Conservation (phyloP, 2,113 vertebrate species). For the Syrmaticus mikado region DNA sequence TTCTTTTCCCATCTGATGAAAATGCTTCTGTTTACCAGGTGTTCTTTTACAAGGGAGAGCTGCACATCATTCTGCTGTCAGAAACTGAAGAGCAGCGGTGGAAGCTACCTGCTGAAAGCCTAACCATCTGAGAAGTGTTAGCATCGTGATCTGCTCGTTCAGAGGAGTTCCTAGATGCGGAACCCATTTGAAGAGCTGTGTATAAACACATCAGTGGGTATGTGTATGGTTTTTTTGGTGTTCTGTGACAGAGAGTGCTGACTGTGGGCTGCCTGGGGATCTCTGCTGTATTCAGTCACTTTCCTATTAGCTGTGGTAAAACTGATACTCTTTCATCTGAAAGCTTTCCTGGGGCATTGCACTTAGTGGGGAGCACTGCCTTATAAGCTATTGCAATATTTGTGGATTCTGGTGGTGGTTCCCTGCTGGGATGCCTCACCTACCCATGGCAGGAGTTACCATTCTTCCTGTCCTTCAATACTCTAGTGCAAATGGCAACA, state of each 20-base stretch:
- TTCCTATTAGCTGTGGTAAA: neutral
- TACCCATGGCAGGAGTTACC: too few species aligned
- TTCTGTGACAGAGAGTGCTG: neutral
- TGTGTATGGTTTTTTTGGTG: neutral
- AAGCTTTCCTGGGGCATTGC: neutral
- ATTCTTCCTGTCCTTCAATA: conserved; percentile 27
- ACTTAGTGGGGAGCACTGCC: neutral
- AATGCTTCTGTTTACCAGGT: conserved; percentile 78
- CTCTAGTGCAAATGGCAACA: neutral
- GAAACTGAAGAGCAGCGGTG: conserved; percentile 69
- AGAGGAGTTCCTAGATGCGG: conserved; percentile 80
- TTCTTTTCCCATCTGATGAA: neutral
- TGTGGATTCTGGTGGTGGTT: neutral
- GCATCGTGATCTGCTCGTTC: conserved; percentile 75
- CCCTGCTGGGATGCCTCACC: neutral
- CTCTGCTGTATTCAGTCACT: conserved; percentile 23
- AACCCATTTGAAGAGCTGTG: conserved; percentile 79
- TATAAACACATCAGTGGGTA: conserved; percentile 85
- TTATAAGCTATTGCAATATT: neutral
- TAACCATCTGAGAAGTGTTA: conserved; percentile 79
- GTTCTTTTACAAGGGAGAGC: conserved; percentile 87
- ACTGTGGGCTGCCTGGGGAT: neutral
- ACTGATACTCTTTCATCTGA: neutral
- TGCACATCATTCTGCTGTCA: conserved; percentile 86
- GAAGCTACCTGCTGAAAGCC: conserved; percentile 68